Conservation (phyloP, 2,113 vertebrate genomes). For the Baryphthengus martii region DNA sequence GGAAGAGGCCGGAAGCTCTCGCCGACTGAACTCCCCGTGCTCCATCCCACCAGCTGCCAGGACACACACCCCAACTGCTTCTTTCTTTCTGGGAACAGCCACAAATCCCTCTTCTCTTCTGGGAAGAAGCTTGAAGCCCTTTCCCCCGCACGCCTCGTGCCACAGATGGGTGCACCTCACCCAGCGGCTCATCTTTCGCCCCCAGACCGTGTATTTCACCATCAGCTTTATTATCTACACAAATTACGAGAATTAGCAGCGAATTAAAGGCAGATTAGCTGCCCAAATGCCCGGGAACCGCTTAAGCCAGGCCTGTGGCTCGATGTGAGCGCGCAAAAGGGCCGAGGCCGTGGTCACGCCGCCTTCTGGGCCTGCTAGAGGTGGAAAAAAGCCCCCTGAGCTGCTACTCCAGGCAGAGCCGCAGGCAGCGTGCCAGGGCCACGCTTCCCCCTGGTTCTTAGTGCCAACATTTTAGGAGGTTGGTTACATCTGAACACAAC, state of each 20-base stretch:
- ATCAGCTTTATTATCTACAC: neutral
- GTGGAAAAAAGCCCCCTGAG: neutral
- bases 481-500: neutral
- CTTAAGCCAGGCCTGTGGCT: neutral
- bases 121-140: neutral
- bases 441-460: neutral
- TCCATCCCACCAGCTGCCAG: neutral
- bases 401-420: neutral
- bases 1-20: neutral
- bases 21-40: neutral
- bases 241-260: neutral
- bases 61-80: neutral
- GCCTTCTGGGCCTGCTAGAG: neutral
- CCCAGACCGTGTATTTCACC: neutral
- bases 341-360: neutral
- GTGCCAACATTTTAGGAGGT: neutral
- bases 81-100: neutral
- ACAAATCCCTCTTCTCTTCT: neutral
- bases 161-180: neutral
- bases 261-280: neutral
- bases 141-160: neutral
- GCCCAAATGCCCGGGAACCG: neutral
- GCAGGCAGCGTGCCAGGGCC: fast-evolving
- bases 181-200: neutral
- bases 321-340: neutral